These are phyloP conservation scores for Zootoca vivipara DNA, from an alignment of 2,113 vertebrate species.

Conservation along the genomic window DNA sequence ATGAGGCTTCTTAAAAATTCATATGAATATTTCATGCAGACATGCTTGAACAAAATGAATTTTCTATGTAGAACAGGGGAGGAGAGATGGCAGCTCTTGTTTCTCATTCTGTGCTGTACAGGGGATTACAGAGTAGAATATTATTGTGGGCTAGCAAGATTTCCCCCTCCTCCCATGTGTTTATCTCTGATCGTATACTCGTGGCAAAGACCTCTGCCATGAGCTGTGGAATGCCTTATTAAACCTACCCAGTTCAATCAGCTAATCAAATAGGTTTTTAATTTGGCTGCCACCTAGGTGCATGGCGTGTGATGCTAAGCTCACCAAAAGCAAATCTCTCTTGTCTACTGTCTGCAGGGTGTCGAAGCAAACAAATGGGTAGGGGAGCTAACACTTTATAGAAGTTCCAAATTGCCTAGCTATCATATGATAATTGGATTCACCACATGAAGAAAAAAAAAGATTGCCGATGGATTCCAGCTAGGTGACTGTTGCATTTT, in stretches of 20 bases:
- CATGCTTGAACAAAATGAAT: conserved; percentile 17
- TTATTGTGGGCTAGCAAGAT: background rate
- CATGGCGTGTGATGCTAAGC: background rate
- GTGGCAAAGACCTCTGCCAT: background rate
- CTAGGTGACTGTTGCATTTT: background rate
- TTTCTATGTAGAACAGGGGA: conserved; percentile 13
- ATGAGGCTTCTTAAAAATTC: conserved; percentile 1
- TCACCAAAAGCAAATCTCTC: background rate
- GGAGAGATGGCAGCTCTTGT: background rate
- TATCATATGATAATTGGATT: conserved; percentile 17
- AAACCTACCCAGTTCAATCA: background rate
- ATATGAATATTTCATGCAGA: conserved; percentile 31
- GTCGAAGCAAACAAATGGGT: background rate
- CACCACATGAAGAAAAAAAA: background rate
- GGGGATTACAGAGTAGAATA: background rate
- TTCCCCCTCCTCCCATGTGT: no score
- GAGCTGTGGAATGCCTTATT: background rate
- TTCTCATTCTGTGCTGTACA: background rate
- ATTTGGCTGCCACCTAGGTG: background rate
- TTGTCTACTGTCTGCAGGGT: background rate
- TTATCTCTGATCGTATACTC: background rate
- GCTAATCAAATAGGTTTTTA: background rate
- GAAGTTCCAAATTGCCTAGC: background rate
- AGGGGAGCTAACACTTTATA: background rate
- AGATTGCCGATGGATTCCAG: background rate